Evolutionary conservation across 2,888 invertebrate species (phyloP), one percentile per base, ranked within the genome.

Genomic region (Dryobota labecula): DNA sequence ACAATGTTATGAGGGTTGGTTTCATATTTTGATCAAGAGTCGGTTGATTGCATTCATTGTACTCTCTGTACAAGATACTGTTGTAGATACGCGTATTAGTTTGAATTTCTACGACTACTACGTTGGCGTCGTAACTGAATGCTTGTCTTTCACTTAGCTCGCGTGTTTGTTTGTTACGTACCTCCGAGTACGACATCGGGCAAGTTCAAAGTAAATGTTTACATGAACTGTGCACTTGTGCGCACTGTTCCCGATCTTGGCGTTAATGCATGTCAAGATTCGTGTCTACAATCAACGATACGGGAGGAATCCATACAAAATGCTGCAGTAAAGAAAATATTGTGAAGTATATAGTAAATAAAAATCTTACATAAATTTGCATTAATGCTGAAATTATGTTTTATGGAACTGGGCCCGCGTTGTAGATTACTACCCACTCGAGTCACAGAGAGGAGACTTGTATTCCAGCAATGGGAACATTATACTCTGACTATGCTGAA

Each of bases 171-270:
- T 27, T 13, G 13, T 49, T 24, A 11, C 4, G n/a, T 47, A n/a
- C 20, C 24, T 1, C 24, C 61, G 7, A 8, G 18, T 20, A 13
- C 33, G 24, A n/a, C 18, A 41, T 13, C 15, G 15, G 20, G 6
- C n/a, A 13, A 33, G 45, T 62, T 43, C 3, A 27, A 36, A 9
- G 62, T 45, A 45, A 62, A 66, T 45, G 13, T 62, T 61, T 6
- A 36, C 62, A 5, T 45, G 43, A 18, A 6, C 24, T 61, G 20
- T 9, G n/a, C 9, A 45, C 45, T 62, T 3, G 18, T 61, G 20
- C 6, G n/a, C 9, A 45, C 45, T 62, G 20, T 62, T 36, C 20
- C 1, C 15, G 20, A 1, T 20, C 20, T n/a, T 11, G 24, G 2
- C 6, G 15, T 27, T 63, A 62, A 62, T 27, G 24, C 24, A 36